Base-by-base conservation (phyloP, 2,797 vertebrate genomes). In the Falco columbarius region DNA sequence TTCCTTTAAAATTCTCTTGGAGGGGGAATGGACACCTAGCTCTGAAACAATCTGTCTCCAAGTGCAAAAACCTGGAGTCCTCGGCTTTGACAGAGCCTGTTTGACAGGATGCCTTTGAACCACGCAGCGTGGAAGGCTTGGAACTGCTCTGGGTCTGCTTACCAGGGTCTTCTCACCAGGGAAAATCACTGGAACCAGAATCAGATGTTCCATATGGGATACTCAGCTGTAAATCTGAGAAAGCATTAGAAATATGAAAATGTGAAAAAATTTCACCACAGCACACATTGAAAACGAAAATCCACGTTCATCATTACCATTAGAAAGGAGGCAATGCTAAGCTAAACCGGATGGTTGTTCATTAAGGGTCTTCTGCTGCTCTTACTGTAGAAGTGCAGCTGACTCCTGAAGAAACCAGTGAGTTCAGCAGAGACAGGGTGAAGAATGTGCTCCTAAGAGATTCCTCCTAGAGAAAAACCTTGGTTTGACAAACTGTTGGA, bases 201-300 rank as follows among this genome's bases (percentile, higher is more conserved):
- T 81, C 65, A 94, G 75, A 81, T 75, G n/a, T 66, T 89, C 76
- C 66, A 66, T 66, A 80, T 63, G 47, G 59, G 14, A 44, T 65
- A 49, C 24, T 92, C 52, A n/a, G 67, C 6, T 92, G 84, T 67
- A 75, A 96, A 94, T 79, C 80, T 83, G 73, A 56, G 65, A 93
- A 91, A 89, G 21, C 40, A 81, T 47, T 81, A 46, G 65, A 89
- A 82, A 80, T 23, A 46, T 0, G 0, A 68, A 77, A 74, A 81
- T 26, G 61, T 19, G 70, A 80, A 85, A 62, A 86, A 55, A 34
- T 1, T 38, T 40, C 26, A 36, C 29, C 49, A 54, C 49, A 34
- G 14, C 36, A 46, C 36, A 42, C 7, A n/a, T 11, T 13, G 74
- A 26, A 80, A 86, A 63, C 46, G 20, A 75, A 81, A 72, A 68